Evolutionary conservation across 2,113 vertebrate genomes (phyloP), one percentile per base, ranked within the genome.

Genomic region (Ibidorhyncha struthersii): DNA sequence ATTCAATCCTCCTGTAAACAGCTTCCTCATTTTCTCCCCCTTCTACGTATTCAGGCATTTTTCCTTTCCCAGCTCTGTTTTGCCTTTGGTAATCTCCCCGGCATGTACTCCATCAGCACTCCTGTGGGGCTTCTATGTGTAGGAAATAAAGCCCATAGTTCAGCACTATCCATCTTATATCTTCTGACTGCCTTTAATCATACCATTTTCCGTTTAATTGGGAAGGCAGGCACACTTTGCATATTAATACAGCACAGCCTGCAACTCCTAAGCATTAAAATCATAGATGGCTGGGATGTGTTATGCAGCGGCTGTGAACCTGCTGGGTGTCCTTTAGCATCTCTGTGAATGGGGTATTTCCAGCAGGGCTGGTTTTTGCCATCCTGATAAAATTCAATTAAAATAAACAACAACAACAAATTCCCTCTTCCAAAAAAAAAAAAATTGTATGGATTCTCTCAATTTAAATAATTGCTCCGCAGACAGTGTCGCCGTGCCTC

Each of bases 161-260:
- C 96, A 95, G 97, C 93, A 66, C 96, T 92, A 97, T 95, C 97
- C 96, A 94, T 96, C 97, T 95, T 70, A 91, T 91, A 95, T 96
- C 89, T 95, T 85, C 97, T 97, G 91, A 69, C 97, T 96, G 92
- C 94, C 95, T 97, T 97, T 98, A 97, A 98, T 97, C 97, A 97
- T 92, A 81, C 90, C 97, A 58, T 97, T 98, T 97, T 76, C 96
- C 91, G 78, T 97, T 97, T 98, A 98, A 98, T 98, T 98, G 96
- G 97, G 97, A 95, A 97, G 96, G 97, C 94, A 97, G 97, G 97
- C 96, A 72, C 93, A 87, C 96, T 97, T 88, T 97, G 96, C 97
- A 98, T 98, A 92, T 96, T 98, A 98, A 98, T 86, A 55, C 86
- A 70, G 92, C 87, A 21, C 92, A 73, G 95, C 52, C 86, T 59